These are phyloP conservation scores for Octodonta nipae DNA, from an alignment of 2,888 invertebrate genomes.

Conservation along the genomic window DNA sequence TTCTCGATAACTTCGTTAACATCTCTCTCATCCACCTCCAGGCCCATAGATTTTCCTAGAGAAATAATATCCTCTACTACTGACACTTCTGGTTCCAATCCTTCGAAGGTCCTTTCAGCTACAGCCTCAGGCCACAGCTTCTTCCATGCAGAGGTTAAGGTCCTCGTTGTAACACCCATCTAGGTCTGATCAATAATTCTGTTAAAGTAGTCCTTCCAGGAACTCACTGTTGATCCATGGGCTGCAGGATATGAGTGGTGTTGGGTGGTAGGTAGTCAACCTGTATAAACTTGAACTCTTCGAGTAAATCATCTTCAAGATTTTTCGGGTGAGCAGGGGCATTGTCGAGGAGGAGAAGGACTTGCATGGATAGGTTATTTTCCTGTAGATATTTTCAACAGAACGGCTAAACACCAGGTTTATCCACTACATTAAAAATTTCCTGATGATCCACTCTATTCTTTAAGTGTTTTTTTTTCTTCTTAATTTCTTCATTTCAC, in stretches of 20 bases:
- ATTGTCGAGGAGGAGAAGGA: conserved; percentile 20
- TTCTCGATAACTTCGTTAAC: background rate
- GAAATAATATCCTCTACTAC: conserved; percentile 14
- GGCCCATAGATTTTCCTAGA: conserved; percentile 1
- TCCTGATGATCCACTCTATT: conserved; percentile 2
- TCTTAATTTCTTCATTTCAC: no score
- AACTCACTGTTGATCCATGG: conserved; percentile 16
- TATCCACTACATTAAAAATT: conserved; percentile 10
- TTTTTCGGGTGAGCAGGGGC: conserved; percentile 8
- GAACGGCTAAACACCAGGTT: conserved; percentile 16
- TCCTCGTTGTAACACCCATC: conserved; percentile 11
- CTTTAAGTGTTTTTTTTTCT: no score
- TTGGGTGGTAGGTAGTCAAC: conserved; percentile 2
- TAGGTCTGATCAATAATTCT: conserved; percentile 21
- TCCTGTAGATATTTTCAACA: conserved; percentile 20
- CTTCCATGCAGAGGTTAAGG: conserved; percentile 18
- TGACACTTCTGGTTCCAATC: conserved; percentile 18
- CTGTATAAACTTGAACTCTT: conserved; percentile 13
- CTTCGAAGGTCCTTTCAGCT: conserved; percentile 23
- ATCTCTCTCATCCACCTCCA: conserved; percentile 1
- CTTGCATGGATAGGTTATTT: conserved; percentile 20
- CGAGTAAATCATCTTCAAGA: conserved; percentile 13
- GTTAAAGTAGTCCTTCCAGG: conserved; percentile 26
- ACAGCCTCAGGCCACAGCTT: conserved; percentile 18
- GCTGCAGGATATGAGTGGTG: background rate